Base-by-base conservation (phyloP, 2,797 vertebrate species). In the Setipinna tenuifilis region DNA sequence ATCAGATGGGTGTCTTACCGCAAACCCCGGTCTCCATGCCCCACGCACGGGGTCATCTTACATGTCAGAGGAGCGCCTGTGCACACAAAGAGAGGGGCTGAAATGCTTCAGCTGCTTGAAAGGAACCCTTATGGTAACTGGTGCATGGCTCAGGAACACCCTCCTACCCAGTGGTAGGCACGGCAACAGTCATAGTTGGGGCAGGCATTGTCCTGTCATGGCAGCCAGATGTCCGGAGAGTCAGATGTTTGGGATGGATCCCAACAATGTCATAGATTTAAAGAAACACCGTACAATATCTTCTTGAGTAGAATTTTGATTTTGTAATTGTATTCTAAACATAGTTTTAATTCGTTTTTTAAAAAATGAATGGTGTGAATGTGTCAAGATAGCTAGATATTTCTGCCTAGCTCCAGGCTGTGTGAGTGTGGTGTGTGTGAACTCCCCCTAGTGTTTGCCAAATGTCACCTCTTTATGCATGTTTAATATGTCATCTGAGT, bases 21-120 rank as follows among this genome's bases (percentile, higher is more conserved):
- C 89, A 91, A 92, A 94, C 91, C 91, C 91, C 91, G 92, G 92
- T 85, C 90, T n/a, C 88, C 54, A 82, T 25, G 50, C 88, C 86
- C 65, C 91, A 91, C 68, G 89, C 89, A 87, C 90, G 88, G 91
- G 93, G 93, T 95, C 92, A 92, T 82, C 87, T 91, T 89, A 65
- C 88, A 87, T 90, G 91, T 92, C 90, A 92, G 91, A 87, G 88
- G 91, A 92, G 90, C 90, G 90, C 87, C 83, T 86, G 65, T 68
- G 83, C 84, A 17, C 86, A 94, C 93, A 95, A 95, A 94, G 90
- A 88, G 57, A 83, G 88, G 86, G 91, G 86, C 81, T 35, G 62
- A 50, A 83, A 89, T 88, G 89, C 88, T 89, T 91, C 86, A 86
- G 35, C 88, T 90, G 88, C 83, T 84, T 92, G 89, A 93, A 91